phyloP scores from a whole-genome alignment of 35 echinoderm and acorn worm species.

The Apostichopus japonicus region DNA sequence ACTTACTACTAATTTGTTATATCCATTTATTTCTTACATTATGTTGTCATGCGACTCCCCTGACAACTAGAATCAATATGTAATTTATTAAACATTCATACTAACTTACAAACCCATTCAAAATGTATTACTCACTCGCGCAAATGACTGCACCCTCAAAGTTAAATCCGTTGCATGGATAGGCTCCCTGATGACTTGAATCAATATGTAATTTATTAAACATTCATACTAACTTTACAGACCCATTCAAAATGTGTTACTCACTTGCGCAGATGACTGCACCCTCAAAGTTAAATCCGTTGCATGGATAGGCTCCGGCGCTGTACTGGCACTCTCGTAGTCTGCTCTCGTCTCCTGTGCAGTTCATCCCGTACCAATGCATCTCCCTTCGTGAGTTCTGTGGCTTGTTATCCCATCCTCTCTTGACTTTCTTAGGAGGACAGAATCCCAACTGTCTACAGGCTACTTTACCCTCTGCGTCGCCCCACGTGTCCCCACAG shows the following conservation, averaged over 20 bases:
- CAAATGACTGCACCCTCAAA: conserved; percentile 87
- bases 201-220: background rate
- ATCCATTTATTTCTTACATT: too few species aligned
- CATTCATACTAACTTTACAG: too few species aligned
- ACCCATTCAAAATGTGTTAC: background rate
- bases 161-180: conserved; percentile 62
- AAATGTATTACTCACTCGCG: conserved; percentile 69
- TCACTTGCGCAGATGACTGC: conserved; percentile 72
- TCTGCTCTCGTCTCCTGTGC: conserved; percentile 64
- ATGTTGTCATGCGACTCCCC: conserved; percentile 28
- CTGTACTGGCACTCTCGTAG: conserved; percentile 68
- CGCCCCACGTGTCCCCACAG: conserved; percentile 75
- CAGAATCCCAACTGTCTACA: conserved; percentile 87
- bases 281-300: conserved; percentile 76
- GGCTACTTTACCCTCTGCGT: conserved; percentile 67
- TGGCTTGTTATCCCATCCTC: conserved; percentile 52
- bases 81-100: background rate
- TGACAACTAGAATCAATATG: background rate
- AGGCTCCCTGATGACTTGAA: conserved; percentile 31
- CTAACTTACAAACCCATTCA: too few species aligned
- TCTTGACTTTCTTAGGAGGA: background rate
- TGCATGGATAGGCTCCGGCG: conserved; percentile 65
- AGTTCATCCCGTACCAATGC: conserved; percentile 86
- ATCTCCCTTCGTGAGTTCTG: conserved; percentile 37
- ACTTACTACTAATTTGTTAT: too few species aligned